These are phyloP conservation scores for Trichogramma dendrolimi DNA, from an alignment of 2,888 invertebrate genomes.

Conservation along the genomic window DNA sequence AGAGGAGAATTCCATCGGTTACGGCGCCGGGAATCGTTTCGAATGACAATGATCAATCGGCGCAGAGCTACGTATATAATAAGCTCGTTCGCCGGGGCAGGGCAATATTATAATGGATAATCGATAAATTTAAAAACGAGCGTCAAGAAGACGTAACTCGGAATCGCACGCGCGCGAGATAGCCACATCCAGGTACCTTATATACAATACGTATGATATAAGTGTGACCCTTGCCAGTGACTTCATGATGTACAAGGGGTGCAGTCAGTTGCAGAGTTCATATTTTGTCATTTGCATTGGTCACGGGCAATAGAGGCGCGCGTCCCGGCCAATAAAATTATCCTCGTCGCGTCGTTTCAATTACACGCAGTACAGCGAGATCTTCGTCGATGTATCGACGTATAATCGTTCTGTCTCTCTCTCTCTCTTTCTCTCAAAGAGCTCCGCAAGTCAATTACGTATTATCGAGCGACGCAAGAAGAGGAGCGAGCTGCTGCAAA, in stretches of 20 bases:
- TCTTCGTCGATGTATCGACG: background rate
- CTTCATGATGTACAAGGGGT: too few relatives aligned
- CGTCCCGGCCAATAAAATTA: conserved; percentile 48
- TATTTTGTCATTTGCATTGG: conserved; percentile 49
- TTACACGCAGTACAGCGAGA: conserved; percentile 31
- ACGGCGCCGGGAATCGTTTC: too few relatives aligned
- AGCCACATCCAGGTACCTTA: too few relatives aligned
- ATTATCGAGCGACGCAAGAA: conserved; percentile 14
- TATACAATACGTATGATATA: too few relatives aligned
- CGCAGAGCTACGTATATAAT: too few relatives aligned
- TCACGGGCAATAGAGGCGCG: conserved; percentile 44
- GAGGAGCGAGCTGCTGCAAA: conserved; percentile 13
- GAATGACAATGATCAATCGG: too few relatives aligned
- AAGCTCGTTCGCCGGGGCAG: background rate
- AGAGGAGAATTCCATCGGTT: too few relatives aligned
- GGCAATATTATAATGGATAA: conserved; percentile 33
- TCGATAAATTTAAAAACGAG: too few relatives aligned
- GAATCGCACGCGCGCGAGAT: too few relatives aligned
- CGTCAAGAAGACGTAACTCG: too few relatives aligned
- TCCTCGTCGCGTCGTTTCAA: conserved; percentile 42
- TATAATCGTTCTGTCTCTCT: conserved; percentile 11
- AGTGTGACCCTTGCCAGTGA: too few relatives aligned
- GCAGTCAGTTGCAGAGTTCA: conserved; percentile 35
- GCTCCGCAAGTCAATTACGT: conserved; percentile 4
- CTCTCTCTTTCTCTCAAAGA: background rate